Conservation (phyloP, 2,113 vertebrate species). For the Otus sunia region DNA sequence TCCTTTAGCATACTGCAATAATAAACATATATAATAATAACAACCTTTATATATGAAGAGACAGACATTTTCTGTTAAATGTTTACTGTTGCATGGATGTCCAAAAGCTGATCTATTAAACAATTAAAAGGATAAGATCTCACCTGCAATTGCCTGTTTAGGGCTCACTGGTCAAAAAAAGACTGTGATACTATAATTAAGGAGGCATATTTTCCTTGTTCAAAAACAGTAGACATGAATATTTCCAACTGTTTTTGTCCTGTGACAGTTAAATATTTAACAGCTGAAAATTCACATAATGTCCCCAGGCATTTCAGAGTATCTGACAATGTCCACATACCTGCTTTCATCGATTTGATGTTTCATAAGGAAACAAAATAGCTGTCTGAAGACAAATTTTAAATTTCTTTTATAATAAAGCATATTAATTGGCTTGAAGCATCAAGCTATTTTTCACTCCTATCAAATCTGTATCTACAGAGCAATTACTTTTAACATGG, state of each 20-base stretch:
- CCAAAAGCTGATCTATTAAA: slow-evolving; percentile 8
- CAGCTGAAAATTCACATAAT: neutral
- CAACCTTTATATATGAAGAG: neutral
- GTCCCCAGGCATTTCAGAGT: neutral
- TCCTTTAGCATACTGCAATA: neutral
- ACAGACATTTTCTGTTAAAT: slow-evolving; percentile 17
- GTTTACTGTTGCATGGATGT: neutral
- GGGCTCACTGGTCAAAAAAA: neutral
- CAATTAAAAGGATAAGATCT: neutral
- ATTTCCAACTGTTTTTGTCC: neutral
- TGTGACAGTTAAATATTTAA: neutral
- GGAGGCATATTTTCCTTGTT: neutral
- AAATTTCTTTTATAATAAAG: neutral
- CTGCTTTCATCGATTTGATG: neutral
- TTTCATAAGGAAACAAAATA: neutral
- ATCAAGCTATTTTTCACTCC: neutral
- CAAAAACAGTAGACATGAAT: neutral
- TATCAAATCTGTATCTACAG: neutral
- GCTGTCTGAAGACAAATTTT: neutral
- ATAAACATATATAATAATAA: neutral
- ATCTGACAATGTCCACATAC: neutral
- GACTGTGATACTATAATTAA: neutral
- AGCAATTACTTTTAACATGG: neutral
- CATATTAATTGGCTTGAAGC: neutral
- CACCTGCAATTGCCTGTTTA: neutral